Evolutionary conservation across 1,140 invertebrate species (phyloP).

Genomic region (Trichomalopsis sarcophagae): DNA sequence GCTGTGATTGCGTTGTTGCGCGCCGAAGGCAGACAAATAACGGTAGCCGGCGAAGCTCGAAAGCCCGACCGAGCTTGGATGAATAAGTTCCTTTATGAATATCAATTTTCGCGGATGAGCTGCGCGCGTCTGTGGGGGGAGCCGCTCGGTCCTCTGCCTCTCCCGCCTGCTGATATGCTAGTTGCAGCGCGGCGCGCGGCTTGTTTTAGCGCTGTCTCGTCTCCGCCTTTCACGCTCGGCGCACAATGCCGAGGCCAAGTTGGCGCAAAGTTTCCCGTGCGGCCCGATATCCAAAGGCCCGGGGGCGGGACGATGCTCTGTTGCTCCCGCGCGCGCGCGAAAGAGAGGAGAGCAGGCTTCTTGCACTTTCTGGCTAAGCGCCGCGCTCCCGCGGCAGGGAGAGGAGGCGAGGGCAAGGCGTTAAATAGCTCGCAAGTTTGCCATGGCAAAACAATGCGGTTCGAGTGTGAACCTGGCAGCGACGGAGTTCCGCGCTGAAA

Average conservation of each 20-base stretch:
- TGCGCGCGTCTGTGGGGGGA: constrained; percentile 52
- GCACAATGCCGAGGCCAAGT: constrained; percentile 62
- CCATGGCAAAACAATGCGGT: constrained; percentile 68
- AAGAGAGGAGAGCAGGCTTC: not conserved
- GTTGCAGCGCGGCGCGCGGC: not conserved
- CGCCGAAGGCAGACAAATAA: not conserved
- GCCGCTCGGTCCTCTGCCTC: not conserved
- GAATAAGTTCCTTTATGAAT: constrained; percentile 37
- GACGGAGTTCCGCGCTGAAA: not conserved
- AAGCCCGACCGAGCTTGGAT: not conserved
- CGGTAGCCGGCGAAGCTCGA: not conserved
- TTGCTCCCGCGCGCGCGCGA: not conserved
- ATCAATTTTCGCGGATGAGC: constrained; percentile 58
- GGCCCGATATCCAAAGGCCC: constrained; percentile 56
- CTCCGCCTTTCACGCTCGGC: constrained; percentile 61
- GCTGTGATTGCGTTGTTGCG: not conserved
- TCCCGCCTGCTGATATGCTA: not conserved
- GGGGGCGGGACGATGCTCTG: constrained; percentile 45
- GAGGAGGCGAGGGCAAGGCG: constrained; percentile 65
- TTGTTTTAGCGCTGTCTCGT: constrained; percentile 9
- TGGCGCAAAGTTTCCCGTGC: constrained; percentile 62
- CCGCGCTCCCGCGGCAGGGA: not conserved
- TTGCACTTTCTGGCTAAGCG: constrained; percentile 4
- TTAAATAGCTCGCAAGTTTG: constrained; percentile 73
- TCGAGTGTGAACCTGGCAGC: constrained; percentile 66